Evolutionary conservation across 2,113 vertebrate genomes (phyloP), one percentile per base, ranked within the genome.

Genomic region (Cephalopholis sonnerati): DNA sequence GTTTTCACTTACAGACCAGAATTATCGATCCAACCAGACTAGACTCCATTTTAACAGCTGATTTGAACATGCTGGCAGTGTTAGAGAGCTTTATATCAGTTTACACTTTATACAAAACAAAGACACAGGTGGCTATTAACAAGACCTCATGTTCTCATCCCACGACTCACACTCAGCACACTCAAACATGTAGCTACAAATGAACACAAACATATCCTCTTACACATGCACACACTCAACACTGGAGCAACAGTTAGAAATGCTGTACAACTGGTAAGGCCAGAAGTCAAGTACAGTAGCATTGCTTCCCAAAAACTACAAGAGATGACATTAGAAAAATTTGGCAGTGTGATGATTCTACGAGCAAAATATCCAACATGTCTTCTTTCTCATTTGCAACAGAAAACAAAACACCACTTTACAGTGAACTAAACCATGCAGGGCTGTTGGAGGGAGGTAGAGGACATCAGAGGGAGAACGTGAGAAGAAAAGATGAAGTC

Each of bases 61-160:
- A 84, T 91, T 90, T 88, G 88, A 90, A 92, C 89, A 82, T 87
- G 90, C 41, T 92, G 91, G 91, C 93, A 93, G 93, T 92, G 92
- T 93, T 89, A 87, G 74, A 89, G 83, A 94, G 89, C 82, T 88
- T 85, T 66, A 85, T 81, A 87, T 87, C 81, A 57, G 53, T n/a
- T n/a, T n/a, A n/a, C n/a, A n/a, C n/a, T 83, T 82, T 78, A 68
- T 88, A 91, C 70, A 90, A 90, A 93, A 92, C 91, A 88, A 91
- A 90, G 86, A 92, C 89, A 87, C 89, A 63, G 64, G 66, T 85
- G 91, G 87, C 51, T 81, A 77, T n/a, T 24, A 84, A 89, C 84
- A 83, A 78, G 50, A 81, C 90, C 78, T 77, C 82, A 12, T 18
- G 13, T 81, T 81, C 71, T 84, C 71, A 77, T 78, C 59, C 61